A percentile compares a stretch with the other conserved stretches of the same genome.
Conservation (phyloP, 2,113 vertebrate genomes). For the Oncorhynchus keta region DNA sequence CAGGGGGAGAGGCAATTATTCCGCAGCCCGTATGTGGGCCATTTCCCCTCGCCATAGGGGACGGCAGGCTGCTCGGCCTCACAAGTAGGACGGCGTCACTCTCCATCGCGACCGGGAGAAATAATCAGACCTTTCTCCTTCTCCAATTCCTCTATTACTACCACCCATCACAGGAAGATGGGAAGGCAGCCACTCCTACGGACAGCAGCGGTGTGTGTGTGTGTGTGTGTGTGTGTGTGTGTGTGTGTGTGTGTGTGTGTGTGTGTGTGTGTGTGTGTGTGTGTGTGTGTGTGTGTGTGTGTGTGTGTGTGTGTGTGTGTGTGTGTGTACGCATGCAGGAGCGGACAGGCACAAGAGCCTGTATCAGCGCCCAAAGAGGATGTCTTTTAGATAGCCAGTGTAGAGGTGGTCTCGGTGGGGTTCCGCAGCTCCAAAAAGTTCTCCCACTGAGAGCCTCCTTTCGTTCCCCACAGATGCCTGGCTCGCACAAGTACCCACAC, state of each 20-base stretch:
- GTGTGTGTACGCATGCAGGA: neutral
- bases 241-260: neutral
- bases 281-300: neutral
- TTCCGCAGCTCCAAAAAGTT: neutral
- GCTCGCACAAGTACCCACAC: neutral
- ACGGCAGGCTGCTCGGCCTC: neutral
- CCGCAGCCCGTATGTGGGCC: neutral
- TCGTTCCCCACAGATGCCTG: neutral
- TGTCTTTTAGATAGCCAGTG: neutral
- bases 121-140: neutral
- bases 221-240: too few species aligned
- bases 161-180: too few species aligned
- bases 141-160: neutral
- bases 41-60: neutral
- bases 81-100: neutral
- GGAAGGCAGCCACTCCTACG: neutral
- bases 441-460: neutral
- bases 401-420: neutral
- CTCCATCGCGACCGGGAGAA: too few species aligned
- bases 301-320: neutral
- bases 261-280: neutral
- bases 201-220: neutral
- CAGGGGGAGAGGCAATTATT: neutral
- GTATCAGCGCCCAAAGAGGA: neutral
- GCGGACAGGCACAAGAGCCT: constrained; percentile 11